phyloP scores from a whole-genome alignment of 2,113 vertebrate genomes.

The Catharus fuscescens region DNA sequence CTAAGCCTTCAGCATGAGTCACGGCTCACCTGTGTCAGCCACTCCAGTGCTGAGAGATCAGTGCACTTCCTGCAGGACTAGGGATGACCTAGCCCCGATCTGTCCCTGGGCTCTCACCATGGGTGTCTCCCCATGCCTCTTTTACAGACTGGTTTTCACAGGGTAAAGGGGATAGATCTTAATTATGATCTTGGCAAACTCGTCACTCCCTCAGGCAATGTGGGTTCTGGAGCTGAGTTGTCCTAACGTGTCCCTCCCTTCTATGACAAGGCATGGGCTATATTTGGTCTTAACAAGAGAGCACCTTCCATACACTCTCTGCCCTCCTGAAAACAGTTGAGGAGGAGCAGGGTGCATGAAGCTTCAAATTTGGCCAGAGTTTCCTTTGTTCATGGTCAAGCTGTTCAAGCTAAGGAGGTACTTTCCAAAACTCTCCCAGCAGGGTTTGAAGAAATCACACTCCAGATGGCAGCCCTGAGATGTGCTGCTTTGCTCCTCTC shows the following conservation, averaged over 20 bases:
- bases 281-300: background rate
- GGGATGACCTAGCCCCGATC: background rate
- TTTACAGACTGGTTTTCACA: background rate
- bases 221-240: background rate
- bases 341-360: background rate
- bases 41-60: background rate
- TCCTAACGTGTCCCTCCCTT: background rate
- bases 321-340: background rate
- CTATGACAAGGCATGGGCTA: background rate
- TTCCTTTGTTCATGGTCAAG: background rate
- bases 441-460: background rate
- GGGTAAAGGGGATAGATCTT: background rate
- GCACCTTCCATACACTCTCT: background rate
- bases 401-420: background rate
- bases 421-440: background rate
- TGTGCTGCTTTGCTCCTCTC: background rate
- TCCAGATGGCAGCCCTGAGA: background rate
- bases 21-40: background rate
- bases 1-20: background rate
- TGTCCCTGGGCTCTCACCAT: background rate
- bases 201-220: background rate
- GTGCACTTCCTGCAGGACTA: background rate
- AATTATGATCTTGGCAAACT: background rate
- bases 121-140: background rate
- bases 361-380: background rate